phyloP scores from a whole-genome alignment of 1,140 invertebrate species.

The Bombyx mandarina region DNA sequence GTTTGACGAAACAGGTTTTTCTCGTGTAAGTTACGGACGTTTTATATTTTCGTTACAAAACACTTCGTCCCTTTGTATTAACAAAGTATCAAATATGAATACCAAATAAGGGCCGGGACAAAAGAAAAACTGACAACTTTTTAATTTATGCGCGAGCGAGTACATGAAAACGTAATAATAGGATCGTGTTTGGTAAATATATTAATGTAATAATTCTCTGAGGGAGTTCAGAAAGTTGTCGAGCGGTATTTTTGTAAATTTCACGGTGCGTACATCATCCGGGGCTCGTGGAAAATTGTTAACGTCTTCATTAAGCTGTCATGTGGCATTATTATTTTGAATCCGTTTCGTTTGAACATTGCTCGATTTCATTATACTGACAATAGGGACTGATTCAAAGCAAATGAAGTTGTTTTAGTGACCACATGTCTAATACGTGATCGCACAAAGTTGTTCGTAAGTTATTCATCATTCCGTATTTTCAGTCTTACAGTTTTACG shows the following conservation, averaged over 20 bases:
- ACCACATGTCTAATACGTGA: too few species aligned
- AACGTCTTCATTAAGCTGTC: constrained; percentile 51
- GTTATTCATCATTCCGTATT: too few species aligned
- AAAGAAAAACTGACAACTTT: constrained; percentile 65
- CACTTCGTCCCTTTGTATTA: constrained; percentile 60
- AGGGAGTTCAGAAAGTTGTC: constrained; percentile 39
- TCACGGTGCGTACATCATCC: constrained; percentile 63
- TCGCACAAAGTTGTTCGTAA: too few species aligned
- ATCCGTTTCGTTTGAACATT: constrained; percentile 12
- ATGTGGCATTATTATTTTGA: constrained; percentile 23
- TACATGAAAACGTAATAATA: constrained; percentile 70
- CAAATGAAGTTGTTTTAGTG: constrained; percentile 17
- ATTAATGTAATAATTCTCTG: constrained; percentile 64
- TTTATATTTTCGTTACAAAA: constrained; percentile 57
- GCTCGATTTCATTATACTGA: constrained; percentile 13
- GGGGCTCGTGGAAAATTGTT: constrained; percentile 48
- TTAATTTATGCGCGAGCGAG: constrained; percentile 68
- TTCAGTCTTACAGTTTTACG: too few species aligned
- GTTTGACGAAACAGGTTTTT: constrained; percentile 60
- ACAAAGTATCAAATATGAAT: constrained; percentile 70
- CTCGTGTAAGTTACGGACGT: constrained; percentile 43
- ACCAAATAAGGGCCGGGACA: constrained; percentile 68
- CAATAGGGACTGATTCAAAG: constrained; percentile 17
- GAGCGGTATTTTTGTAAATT: constrained; percentile 60
- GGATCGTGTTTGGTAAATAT: constrained; percentile 69